phyloP scores from a whole-genome alignment of 2,797 vertebrate genomes.

The Balearica regulorum region DNA sequence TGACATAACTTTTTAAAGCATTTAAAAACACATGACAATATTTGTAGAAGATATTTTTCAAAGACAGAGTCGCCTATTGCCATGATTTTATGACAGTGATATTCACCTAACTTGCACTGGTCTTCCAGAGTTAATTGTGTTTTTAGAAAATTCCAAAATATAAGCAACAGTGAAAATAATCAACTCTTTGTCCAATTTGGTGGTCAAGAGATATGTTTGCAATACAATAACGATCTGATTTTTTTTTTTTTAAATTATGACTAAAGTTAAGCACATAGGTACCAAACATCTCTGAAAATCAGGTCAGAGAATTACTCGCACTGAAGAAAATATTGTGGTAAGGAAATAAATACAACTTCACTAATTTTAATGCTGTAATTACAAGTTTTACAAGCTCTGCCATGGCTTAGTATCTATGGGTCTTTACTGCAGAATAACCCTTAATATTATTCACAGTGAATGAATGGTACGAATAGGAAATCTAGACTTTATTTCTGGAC shows the following conservation, averaged over 20 bases:
- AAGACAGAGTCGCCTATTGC: background rate
- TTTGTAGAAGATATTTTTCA: background rate
- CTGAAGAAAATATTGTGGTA: background rate
- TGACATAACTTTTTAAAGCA: background rate
- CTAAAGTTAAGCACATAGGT: background rate
- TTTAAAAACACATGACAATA: fast-evolving
- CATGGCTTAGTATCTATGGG: background rate
- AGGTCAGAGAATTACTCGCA: background rate
- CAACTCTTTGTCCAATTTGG: background rate
- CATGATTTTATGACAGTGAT: background rate
- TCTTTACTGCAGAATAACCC: background rate
- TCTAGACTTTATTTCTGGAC: background rate
- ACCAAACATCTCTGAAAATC: background rate
- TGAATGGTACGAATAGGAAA: background rate
- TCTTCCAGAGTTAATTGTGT: background rate
- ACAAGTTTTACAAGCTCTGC: background rate
- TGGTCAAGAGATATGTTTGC: background rate
- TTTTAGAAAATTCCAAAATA: background rate
- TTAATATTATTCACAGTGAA: background rate
- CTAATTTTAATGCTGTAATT: background rate
- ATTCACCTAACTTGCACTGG: background rate
- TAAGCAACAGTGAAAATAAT: background rate
- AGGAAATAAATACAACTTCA: background rate
- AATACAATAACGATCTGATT: background rate
- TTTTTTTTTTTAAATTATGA: background rate